These are phyloP conservation scores for Trachelus tabidus DNA, from an alignment of 2,888 invertebrate species.

Conservation along the genomic window DNA sequence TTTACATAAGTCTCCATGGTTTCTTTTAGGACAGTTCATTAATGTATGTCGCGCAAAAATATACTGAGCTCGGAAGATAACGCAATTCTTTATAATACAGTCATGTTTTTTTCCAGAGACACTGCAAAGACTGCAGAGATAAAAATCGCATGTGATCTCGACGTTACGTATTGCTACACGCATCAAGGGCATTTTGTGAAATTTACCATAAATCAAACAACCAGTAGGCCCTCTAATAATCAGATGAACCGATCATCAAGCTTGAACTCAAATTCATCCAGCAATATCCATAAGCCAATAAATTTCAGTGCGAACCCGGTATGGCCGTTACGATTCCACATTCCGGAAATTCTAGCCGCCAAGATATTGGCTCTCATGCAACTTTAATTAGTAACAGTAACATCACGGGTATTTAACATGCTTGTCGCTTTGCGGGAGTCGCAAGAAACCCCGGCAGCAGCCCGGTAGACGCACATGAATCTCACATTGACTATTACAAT, in stretches of 20 bases:
- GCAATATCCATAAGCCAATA: conserved; percentile 6
- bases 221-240: not conserved
- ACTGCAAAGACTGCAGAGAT: not conserved
- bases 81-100: not conserved
- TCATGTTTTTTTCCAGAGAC: not conserved
- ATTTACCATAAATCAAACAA: not conserved
- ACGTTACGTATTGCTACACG: not conserved
- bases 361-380: conserved; percentile 24
- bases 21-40: not conserved
- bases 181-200: not conserved
- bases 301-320: conserved; percentile 16
- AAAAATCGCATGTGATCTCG: not conserved
- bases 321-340: conserved; percentile 19
- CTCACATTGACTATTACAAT: conserved; percentile 23
- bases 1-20: not conserved
- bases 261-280: not conserved
- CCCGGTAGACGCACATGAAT: conserved; percentile 20
- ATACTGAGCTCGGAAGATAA: not conserved
- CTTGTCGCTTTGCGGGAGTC: conserved; percentile 22
- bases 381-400: conserved; percentile 26
- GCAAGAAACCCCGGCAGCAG: conserved; percentile 19
- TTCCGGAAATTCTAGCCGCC: conserved; percentile 20
- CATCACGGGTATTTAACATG: conserved; percentile 25
- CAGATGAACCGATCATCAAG: not conserved
- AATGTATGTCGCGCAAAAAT: not conserved